phyloP scores from a whole-genome alignment of 2,113 vertebrate genomes.

The Collichthys lucidus region DNA sequence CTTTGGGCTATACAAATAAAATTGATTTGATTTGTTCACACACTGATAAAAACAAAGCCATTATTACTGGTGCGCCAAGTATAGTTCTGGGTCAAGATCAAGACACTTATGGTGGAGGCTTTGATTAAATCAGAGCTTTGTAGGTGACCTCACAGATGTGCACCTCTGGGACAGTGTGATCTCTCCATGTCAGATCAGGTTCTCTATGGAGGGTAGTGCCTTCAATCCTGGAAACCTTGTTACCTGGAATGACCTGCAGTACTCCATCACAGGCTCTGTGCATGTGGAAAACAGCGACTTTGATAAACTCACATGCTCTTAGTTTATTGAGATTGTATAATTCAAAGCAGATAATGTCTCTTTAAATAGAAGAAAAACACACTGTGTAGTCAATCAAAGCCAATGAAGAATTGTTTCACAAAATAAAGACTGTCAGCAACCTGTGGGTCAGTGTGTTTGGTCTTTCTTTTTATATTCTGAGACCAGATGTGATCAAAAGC shows the following conservation, averaged over 20 bases:
- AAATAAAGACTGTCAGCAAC: not conserved
- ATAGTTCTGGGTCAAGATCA: conserved; percentile 26
- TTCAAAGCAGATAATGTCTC: not conserved
- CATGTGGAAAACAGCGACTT: not conserved
- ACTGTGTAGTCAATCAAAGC: not conserved
- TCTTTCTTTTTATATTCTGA: too few relatives aligned
- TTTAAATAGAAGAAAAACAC: not conserved
- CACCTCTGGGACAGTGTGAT: conserved; percentile 35
- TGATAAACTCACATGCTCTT: not conserved
- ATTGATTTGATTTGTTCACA: too few relatives aligned
- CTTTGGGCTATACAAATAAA: too few relatives aligned
- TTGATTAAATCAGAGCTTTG: not conserved
- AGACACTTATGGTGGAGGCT: conserved; percentile 27
- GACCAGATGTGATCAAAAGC: too few relatives aligned
- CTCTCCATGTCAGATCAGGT: conserved; percentile 4
- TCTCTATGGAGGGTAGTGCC: not conserved
- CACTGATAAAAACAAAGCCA: too few relatives aligned
- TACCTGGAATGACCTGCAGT: conserved; percentile 23
- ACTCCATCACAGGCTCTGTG: not conserved
- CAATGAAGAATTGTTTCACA: not conserved
- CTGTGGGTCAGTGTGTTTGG: not conserved
- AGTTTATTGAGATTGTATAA: not conserved
- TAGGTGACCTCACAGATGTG: conserved; percentile 31
- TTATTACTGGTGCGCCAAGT: not conserved
- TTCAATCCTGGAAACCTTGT: conserved; percentile 17